Percentiles rank a stretch among this genome's conserved stretches.
Conservation (phyloP, 2,797 vertebrate genomes). For the Gallinago nigripennis region DNA sequence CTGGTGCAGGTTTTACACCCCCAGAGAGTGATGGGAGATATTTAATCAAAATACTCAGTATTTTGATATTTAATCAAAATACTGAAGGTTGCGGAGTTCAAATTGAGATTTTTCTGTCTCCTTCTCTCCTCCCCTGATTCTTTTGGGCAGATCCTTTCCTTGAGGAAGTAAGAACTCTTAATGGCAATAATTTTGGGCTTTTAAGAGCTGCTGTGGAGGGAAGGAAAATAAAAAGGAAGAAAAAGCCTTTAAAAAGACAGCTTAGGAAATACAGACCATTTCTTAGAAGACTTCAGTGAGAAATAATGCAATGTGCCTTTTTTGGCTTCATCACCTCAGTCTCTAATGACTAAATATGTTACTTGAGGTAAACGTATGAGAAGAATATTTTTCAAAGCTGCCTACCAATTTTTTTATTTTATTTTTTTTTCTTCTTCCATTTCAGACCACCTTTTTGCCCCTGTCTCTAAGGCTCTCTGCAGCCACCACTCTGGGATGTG, state of each 20-base stretch:
- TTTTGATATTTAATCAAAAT: neutral
- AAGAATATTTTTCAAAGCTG: neutral
- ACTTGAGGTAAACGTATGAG: neutral
- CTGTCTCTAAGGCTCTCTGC: neutral
- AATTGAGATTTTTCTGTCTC: neutral
- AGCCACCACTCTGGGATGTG: rapidly evolving
- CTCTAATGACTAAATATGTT: neutral
- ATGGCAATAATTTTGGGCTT: neutral
- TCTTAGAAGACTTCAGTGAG: neutral
- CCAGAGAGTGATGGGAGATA: neutral
- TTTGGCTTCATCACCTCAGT: neutral
- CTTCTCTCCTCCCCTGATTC: neutral
- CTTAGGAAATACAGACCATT: neutral
- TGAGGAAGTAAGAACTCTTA: neutral
- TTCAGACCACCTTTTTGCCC: neutral
- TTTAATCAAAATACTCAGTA: neutral
- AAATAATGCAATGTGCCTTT: neutral
- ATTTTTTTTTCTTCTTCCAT: neutral
- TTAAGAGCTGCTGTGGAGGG: neutral
- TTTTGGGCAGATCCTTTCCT: neutral
- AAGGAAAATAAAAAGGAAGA: neutral
- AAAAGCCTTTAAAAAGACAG: neutral
- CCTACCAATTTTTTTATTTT: neutral
- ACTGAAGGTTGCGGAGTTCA: neutral
- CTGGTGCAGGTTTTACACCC: neutral